Percentiles rank a stretch among this genome's conserved stretches.
Evolutionary conservation across 1,140 invertebrate species (phyloP).

Genomic region (Anoplophora glabripennis): DNA sequence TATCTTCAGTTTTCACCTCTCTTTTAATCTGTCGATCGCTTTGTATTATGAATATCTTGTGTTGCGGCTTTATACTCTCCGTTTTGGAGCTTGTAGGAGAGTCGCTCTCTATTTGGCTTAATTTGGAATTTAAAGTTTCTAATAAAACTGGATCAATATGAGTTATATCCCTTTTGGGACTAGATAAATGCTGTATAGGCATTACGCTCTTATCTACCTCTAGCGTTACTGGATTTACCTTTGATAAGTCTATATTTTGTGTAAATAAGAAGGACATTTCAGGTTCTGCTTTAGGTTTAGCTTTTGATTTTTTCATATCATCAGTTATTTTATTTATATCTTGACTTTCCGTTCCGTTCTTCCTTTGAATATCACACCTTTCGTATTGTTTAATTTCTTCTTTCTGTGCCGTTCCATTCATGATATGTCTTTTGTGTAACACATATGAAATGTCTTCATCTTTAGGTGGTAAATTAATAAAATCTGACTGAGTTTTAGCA

Average conservation of each 20-base stretch:
- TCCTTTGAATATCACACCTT: not conserved
- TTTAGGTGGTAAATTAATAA: constrained; percentile 51
- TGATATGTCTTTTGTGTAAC: constrained; percentile 75
- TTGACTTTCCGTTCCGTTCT: constrained; percentile 7
- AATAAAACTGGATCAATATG: constrained; percentile 63
- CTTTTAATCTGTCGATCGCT: constrained; percentile 52
- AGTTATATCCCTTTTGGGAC: constrained; percentile 65
- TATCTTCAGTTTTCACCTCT: constrained; percentile 25
- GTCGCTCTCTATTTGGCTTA: constrained; percentile 69
- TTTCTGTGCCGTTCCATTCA: constrained; percentile 72
- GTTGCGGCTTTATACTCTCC: constrained; percentile 61
- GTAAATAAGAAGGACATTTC: constrained; percentile 59
- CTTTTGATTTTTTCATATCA: constrained; percentile 13
- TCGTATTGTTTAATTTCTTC: constrained; percentile 29
- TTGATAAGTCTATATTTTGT: constrained; percentile 68
- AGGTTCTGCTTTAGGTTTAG: constrained; percentile 21
- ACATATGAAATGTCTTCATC: constrained; percentile 77
- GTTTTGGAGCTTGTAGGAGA: constrained; percentile 66
- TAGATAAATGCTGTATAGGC: constrained; percentile 59
- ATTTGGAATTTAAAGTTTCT: constrained; percentile 66
- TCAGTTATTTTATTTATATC: constrained; percentile 7
- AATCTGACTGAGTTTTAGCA: constrained; percentile 47
- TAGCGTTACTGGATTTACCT: constrained; percentile 65
- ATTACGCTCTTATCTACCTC: constrained; percentile 63
- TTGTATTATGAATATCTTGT: constrained; percentile 44